These are phyloP conservation scores for Limnodromus scolopaceus DNA, from an alignment of 2,797 vertebrate genomes.

Conservation along the genomic window DNA sequence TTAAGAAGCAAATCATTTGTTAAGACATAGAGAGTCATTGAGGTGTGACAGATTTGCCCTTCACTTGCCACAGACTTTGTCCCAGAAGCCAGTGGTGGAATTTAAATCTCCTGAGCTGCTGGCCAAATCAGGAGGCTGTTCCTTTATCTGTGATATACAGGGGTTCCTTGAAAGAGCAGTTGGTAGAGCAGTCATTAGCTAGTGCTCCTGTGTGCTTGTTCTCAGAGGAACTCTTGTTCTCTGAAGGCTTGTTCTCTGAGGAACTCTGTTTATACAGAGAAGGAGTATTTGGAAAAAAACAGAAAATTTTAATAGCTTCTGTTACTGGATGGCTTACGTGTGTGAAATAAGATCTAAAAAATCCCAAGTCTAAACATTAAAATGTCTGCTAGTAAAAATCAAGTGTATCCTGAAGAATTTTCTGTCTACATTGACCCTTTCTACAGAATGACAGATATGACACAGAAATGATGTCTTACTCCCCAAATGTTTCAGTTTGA, in stretches of 20 bases:
- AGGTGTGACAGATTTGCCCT: rapidly evolving
- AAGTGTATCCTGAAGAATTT: background rate
- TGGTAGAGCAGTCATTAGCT: background rate
- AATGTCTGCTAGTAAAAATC: background rate
- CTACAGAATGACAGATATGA: background rate
- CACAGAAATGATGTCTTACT: background rate
- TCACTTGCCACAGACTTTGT: rapidly evolving
- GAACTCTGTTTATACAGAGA: background rate
- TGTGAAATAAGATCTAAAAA: background rate
- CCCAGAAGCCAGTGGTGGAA: background rate
- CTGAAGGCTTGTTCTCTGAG: background rate
- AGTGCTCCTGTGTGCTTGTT: background rate
- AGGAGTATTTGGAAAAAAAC: background rate
- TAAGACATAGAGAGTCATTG: no score
- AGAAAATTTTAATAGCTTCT: background rate
- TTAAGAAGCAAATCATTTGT: background rate
- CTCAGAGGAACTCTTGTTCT: background rate
- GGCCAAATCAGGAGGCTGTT: background rate
- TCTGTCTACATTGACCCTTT: background rate
- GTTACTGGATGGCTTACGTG: background rate
- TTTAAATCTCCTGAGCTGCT: background rate
- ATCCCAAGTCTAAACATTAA: background rate
- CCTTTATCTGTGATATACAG: background rate
- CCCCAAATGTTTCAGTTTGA: background rate
- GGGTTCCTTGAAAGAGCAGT: background rate